phyloP scores from a whole-genome alignment of 1,140 invertebrate genomes.

The Halotydeus destructor region DNA sequence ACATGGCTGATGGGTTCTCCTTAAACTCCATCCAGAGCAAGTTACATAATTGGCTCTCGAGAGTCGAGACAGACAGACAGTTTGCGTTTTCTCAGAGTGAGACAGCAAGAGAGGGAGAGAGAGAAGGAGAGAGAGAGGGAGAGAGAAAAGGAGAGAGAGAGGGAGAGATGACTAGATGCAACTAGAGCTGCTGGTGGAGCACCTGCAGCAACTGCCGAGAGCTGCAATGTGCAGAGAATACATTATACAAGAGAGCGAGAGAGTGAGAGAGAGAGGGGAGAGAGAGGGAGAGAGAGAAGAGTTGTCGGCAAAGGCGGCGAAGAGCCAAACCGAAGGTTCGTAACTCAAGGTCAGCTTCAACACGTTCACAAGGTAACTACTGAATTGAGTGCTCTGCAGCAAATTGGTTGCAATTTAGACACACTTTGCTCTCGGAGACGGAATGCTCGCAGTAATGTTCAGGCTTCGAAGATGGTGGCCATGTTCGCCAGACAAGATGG shows the following conservation, averaged over 20 bases:
- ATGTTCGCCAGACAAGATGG: too few species aligned
- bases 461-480: too few species aligned
- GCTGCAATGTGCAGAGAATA: slow-evolving; percentile 16
- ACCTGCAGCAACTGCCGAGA: slow-evolving; percentile 9
- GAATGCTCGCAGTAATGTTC: too few species aligned
- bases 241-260: slow-evolving; percentile 6
- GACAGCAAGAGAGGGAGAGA: slow-evolving; percentile 19
- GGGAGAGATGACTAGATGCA: slow-evolving; percentile 14
- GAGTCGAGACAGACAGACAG: background rate
- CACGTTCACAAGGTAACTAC: too few species aligned
- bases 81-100: background rate
- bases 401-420: too few species aligned
- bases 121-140: slow-evolving; percentile 19
- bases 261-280: slow-evolving; percentile 6
- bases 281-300: slow-evolving; percentile 4
- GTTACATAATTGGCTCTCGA: too few species aligned
- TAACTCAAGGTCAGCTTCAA: too few species aligned
- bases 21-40: slow-evolving; percentile 8
- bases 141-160: slow-evolving; percentile 18
- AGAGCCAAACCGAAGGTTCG: too few species aligned
- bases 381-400: too few species aligned
- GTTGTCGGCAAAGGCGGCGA: background rate
- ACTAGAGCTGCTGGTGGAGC: slow-evolving; percentile 9
- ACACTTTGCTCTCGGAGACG: too few species aligned
- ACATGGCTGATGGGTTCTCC: background rate